These are phyloP conservation scores for Ypsolopha sequella DNA, from an alignment of 2,888 invertebrate species.

Conservation along the genomic window DNA sequence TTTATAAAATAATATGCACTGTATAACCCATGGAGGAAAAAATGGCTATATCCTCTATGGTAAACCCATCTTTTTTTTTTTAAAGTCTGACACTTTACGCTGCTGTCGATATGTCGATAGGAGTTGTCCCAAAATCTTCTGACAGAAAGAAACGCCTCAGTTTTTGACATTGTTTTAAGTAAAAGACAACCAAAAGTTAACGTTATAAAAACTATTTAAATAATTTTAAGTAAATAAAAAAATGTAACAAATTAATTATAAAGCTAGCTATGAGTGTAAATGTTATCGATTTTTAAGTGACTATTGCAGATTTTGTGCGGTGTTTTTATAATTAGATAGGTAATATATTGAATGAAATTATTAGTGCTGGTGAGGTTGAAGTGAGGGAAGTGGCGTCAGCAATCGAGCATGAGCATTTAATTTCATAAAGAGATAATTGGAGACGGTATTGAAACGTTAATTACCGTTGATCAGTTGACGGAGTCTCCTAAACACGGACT, in stretches of 20 bases:
- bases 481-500: not conserved
- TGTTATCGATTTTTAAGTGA: constrained; percentile 69
- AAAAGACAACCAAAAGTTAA: constrained; percentile 70
- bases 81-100: constrained; percentile 8
- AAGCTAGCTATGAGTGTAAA: constrained; percentile 70
- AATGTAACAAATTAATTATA: constrained; percentile 70
- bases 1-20: not conserved
- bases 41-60: not conserved
- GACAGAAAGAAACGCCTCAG: constrained; percentile 51
- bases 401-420: not conserved
- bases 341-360: constrained; percentile 71
- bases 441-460: not conserved
- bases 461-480: not conserved
- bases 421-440: not conserved
- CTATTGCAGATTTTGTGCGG: constrained; percentile 68
- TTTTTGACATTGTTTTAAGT: constrained; percentile 57
- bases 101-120: constrained; percentile 31
- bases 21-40: not conserved
- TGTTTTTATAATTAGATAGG: constrained; percentile 72
- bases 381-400: not conserved
- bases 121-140: constrained; percentile 51
- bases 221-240: constrained; percentile 61
- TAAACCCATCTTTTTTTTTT: not conserved
- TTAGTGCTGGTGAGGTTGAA: constrained; percentile 49
- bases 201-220: constrained; percentile 67